Base-by-base conservation (phyloP, 2,113 vertebrate genomes). In the Eidolon helvum region DNA sequence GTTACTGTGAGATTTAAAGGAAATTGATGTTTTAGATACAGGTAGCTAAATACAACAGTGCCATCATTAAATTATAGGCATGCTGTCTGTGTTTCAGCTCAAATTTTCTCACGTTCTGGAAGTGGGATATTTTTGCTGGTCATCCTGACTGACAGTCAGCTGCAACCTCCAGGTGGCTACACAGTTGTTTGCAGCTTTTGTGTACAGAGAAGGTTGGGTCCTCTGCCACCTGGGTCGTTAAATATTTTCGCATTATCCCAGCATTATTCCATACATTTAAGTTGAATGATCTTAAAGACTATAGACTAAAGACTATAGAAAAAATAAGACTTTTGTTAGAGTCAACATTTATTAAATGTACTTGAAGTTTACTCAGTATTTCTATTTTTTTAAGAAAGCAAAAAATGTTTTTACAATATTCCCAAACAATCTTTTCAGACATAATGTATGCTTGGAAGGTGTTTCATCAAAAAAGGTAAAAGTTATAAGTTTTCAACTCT, bases 1-100 rank as follows among this genome's bases (percentile, higher is more conserved):
- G 85, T 96, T 95, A 85, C 96, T 96, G 86, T 9, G 95, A 63
- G 61, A 95, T 91, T 97, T 97, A 98, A 95, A 97, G 83, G 90
- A 97, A 98, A 97, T 11, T 92, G 91, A 98, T n/a, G 10, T 97
- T 89, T 82, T 98, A 97, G 97, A 97, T 96, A 90, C 97, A 96
- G 97, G 75, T 40, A 97, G 86, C 38, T 96, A 87, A 83, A 92
- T 84, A 85, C 90, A 95, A 75, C 74, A 95, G 93, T 90, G 95
- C 74, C 92, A 92, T 68, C 10, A 28, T 98, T 98, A 98, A 95
- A 97, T 97, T 50, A 97, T 97, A 98, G 94, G 83, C 74, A 94
- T 91, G 96, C 80, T 96, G 33, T 90, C 96, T 97, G 93, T 89
- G 97, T 98, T 97, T 86, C 19, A 97, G 74, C 87, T 96, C 94